A percentile compares a stretch with the other conserved stretches of the same genome.
phyloP scores from a whole-genome alignment of 2,113 vertebrate species.

The Eptesicus fuscus region DNA sequence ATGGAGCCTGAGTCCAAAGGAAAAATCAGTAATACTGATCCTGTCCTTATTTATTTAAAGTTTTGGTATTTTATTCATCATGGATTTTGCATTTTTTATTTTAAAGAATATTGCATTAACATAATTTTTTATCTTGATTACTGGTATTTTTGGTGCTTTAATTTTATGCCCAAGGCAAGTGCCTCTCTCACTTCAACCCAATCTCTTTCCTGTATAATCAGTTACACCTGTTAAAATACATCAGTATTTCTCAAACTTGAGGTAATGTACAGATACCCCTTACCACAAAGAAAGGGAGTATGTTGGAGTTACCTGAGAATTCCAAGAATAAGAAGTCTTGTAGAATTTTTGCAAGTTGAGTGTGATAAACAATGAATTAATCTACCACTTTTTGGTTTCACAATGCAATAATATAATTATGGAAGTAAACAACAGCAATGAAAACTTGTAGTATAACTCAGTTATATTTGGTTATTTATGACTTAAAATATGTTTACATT shows the following conservation, averaged over 20 bases:
- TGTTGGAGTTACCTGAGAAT: not conserved
- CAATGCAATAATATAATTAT: not conserved
- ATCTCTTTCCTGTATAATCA: slow-evolving; percentile 5
- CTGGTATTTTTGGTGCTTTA: not conserved
- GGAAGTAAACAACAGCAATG: not conserved
- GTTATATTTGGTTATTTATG: not conserved
- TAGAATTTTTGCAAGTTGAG: not conserved
- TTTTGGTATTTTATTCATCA: slow-evolving; percentile 16
- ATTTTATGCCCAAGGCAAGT: slow-evolving; percentile 14
- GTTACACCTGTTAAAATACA: not conserved
- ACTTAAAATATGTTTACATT: not conserved
- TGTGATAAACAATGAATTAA: slow-evolving; percentile 16
- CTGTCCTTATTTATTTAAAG: slow-evolving; percentile 7
- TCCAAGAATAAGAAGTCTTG: not conserved
- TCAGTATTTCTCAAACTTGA: not conserved
- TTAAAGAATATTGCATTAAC: not conserved
- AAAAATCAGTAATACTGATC: not conserved
- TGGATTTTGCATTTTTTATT: not conserved
- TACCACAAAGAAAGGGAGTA: not conserved
- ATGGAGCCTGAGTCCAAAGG: not conserved
- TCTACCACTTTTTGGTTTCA: not conserved
- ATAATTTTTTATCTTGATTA: not conserved
- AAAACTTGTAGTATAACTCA: slow-evolving; percentile 8
- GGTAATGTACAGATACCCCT: not conserved
- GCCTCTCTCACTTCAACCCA: not conserved